These are phyloP conservation scores for Teinopalpus imperialis DNA, from an alignment of 2,888 invertebrate genomes.

Conservation along the genomic window DNA sequence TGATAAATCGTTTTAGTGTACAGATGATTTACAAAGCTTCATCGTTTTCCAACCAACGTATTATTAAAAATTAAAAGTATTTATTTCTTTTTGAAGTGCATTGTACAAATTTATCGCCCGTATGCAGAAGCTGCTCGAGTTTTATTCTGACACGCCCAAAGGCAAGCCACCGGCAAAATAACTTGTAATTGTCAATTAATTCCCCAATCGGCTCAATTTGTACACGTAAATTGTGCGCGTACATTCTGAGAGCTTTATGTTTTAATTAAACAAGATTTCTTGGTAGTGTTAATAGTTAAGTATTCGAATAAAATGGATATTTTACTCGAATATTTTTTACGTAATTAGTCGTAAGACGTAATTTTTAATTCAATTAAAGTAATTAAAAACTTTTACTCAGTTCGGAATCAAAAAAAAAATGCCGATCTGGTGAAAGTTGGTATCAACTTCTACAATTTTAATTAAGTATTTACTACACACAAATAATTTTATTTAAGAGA, in stretches of 20 bases:
- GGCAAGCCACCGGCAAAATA: constrained; percentile 9
- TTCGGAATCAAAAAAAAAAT: too few relatives aligned
- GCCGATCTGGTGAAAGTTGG: too few relatives aligned
- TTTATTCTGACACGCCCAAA: constrained; percentile 15
- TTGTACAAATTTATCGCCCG: constrained; percentile 15
- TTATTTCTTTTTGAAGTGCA: constrained; percentile 7
- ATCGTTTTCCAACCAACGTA: constrained; percentile 6
- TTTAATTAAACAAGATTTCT: constrained; percentile 9
- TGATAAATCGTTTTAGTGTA: constrained; percentile 12
- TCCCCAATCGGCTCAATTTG: constrained; percentile 14
- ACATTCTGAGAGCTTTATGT: constrained; percentile 1
- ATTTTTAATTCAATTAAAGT: too few relatives aligned
- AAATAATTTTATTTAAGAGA: too few relatives aligned
- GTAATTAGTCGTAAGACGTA: too few relatives aligned
- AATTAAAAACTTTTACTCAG: too few relatives aligned
- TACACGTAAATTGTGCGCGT: constrained; percentile 5
- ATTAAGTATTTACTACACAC: too few relatives aligned
- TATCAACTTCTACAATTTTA: too few relatives aligned
- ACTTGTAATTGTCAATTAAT: constrained; percentile 19
- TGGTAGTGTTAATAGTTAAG: too few relatives aligned
- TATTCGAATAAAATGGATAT: too few relatives aligned
- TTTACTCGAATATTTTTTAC: too few relatives aligned
- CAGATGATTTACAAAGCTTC: constrained; percentile 12
- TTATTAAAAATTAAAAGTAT: constrained; percentile 14
- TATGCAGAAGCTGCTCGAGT: constrained; percentile 10